Evolutionary conservation across 1,140 invertebrate genomes (phyloP).

Genomic region (Cydia splendana): DNA sequence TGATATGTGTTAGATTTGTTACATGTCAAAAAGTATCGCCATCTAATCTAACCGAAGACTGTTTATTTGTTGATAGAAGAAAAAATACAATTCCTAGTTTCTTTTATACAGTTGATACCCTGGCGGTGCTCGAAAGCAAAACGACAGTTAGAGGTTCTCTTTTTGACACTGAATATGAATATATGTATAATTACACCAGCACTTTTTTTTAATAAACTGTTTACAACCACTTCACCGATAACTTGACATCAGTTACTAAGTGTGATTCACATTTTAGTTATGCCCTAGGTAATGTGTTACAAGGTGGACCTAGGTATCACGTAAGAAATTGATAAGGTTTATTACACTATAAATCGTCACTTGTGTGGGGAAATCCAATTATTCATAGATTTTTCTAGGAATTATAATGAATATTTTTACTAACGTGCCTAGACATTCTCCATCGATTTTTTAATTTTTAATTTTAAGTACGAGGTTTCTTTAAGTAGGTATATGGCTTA

Average conservation of each 20-base stretch:
- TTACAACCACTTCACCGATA: not conserved
- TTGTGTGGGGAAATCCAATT: constrained; percentile 5
- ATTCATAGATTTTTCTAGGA: constrained; percentile 10
- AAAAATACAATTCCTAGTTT: no score
- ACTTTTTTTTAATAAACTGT: not conserved
- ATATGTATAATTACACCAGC: no score
- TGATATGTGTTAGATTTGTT: no score
- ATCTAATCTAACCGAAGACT: no score
- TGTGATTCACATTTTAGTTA: constrained; percentile 23
- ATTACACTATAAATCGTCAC: constrained; percentile 14
- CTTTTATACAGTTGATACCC: no score
- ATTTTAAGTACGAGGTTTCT: no score
- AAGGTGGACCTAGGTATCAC: constrained; percentile 22
- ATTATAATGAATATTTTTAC: not conserved
- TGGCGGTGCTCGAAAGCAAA: no score
- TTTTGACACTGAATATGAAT: no score
- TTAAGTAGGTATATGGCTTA: no score
- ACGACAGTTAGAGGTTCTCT: no score
- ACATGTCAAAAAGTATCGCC: no score
- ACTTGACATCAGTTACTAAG: constrained; percentile 14
- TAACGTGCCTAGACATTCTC: not conserved
- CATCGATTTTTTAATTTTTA: not conserved
- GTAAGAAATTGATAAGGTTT: constrained; percentile 30
- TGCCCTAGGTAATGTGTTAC: constrained; percentile 24
- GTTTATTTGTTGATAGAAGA: no score